Percentiles rank a stretch among this genome's conserved stretches.
phyloP scores from a whole-genome alignment of 2,113 vertebrate genomes.

The Boulengeromyrus knoepffleri region DNA sequence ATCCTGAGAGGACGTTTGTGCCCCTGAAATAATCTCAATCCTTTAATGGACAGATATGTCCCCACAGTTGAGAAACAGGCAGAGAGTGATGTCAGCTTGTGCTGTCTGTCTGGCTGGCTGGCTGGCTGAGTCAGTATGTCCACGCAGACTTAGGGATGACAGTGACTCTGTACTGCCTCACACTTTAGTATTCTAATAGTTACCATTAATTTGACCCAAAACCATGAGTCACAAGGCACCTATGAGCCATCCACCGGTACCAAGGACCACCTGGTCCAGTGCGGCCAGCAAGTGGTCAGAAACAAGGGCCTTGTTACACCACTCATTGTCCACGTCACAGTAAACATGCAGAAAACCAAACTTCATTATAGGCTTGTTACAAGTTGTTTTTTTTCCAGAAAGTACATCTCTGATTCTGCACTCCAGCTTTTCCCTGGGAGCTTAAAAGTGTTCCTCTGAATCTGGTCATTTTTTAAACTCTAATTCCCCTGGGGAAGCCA shows the following conservation, averaged over 20 bases:
- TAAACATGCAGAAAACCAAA: background rate
- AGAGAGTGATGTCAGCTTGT: background rate
- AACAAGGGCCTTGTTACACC: background rate
- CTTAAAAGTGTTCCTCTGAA: slow-evolving; percentile 35
- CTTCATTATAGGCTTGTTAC: background rate
- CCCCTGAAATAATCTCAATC: background rate
- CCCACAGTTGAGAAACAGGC: background rate
- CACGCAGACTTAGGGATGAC: too few species aligned
- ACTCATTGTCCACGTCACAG: background rate
- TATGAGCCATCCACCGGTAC: background rate
- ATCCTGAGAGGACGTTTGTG: background rate
- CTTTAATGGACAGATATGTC: background rate
- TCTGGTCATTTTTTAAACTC: slow-evolving; percentile 44
- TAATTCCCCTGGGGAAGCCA: slow-evolving; percentile 34
- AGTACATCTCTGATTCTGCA: background rate
- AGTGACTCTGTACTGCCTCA: too few species aligned
- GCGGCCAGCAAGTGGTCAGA: background rate
- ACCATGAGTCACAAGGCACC: background rate
- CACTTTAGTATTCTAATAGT: background rate
- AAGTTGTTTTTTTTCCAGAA: background rate
- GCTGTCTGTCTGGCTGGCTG: background rate
- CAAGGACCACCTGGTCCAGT: background rate
- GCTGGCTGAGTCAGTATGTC: background rate
- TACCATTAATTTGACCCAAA: background rate
- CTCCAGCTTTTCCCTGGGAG: background rate